Conservation (phyloP, 2,888 invertebrate genomes). For the Xylota segnis region DNA sequence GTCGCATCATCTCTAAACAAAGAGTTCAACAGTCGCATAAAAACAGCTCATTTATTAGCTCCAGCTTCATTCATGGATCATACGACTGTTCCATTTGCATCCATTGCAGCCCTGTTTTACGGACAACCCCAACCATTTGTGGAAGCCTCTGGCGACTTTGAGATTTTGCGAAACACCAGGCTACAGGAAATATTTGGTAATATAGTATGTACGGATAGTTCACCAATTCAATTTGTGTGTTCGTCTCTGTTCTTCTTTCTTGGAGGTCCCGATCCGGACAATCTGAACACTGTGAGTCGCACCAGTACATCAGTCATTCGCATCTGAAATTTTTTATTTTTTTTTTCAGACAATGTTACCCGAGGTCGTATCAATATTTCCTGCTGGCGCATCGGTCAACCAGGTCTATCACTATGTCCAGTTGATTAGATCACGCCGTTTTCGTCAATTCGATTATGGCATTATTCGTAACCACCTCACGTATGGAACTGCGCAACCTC, state of each 20-base stretch:
- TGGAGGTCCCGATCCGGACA: constrained; percentile 80
- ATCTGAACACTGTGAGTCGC: constrained; percentile 76
- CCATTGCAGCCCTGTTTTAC: too few relatives aligned
- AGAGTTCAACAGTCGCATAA: constrained; percentile 79
- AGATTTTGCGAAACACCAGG: constrained; percentile 79
- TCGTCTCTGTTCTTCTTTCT: constrained; percentile 78
- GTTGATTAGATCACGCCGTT: constrained; percentile 80
- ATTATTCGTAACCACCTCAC: constrained; percentile 81
- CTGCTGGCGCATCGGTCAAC: constrained; percentile 83
- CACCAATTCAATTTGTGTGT: constrained; percentile 77
- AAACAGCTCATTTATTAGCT: constrained; percentile 80
- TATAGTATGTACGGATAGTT: constrained; percentile 75
- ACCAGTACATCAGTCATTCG: too few relatives aligned
- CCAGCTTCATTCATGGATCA: constrained; percentile 80
- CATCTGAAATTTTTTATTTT: too few relatives aligned
- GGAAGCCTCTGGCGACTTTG: constrained; percentile 80
- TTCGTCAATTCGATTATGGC: constrained; percentile 83
- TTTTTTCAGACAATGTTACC: too few relatives aligned
- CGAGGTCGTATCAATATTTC: too few relatives aligned
- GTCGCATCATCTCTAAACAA: constrained; percentile 78
- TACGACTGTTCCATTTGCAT: too few relatives aligned
- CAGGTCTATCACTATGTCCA: constrained; percentile 82
- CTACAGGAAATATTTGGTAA: constrained; percentile 79
- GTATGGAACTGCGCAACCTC: constrained; percentile 84
- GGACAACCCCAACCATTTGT: constrained; percentile 80